These are phyloP conservation scores for Archivesica marissinica DNA, from an alignment of 1,140 invertebrate genomes.

Conservation along the genomic window DNA sequence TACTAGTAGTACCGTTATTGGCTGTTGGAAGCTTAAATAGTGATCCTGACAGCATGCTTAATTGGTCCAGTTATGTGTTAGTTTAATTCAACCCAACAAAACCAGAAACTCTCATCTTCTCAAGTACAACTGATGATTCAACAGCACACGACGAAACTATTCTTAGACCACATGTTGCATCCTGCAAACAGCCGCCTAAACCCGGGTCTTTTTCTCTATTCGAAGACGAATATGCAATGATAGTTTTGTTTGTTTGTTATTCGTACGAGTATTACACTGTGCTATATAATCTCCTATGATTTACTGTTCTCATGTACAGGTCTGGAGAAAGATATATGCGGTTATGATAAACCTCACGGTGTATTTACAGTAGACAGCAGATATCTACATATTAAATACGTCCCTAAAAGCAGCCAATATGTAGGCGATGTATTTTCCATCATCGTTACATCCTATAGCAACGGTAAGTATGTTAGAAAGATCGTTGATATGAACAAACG, in stretches of 20 bases:
- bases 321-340: neutral
- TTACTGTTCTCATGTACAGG: no score
- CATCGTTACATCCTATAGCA: neutral
- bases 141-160: no score
- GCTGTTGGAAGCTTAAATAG: no score
- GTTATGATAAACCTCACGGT: neutral
- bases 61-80: no score
- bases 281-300: no score
- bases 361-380: neutral
- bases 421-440: neutral
- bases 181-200: neutral
- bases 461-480: neutral
- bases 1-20: no score
- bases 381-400: neutral
- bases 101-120: no score
- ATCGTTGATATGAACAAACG: no score
- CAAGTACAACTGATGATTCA: no score
- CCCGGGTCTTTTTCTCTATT: neutral
- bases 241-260: neutral
- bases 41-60: no score
- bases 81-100: no score
- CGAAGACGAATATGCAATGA: neutral
- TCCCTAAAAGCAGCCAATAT: neutral
- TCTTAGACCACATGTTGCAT: neutral
- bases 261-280: no score